A percentile compares a stretch with the other conserved stretches of the same genome.
phyloP scores from a whole-genome alignment of 2,113 vertebrate genomes.

The Sylvilagus bachmani region DNA sequence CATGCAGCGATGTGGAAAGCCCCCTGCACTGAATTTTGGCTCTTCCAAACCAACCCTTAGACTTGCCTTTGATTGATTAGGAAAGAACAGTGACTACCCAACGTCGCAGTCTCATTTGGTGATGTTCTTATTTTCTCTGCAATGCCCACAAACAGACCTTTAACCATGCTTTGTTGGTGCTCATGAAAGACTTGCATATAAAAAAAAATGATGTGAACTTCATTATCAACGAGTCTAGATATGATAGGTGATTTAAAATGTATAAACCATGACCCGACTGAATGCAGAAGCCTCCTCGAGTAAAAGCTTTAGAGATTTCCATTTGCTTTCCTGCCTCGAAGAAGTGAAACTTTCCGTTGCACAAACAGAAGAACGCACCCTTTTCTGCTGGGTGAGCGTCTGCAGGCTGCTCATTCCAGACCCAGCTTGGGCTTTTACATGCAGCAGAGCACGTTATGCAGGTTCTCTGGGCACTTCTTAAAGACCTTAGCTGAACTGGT shows the following conservation, averaged over 20 bases:
- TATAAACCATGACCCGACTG: not conserved
- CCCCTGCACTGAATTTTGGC: not conserved
- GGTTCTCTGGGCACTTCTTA: not conserved
- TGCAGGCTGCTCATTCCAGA: not conserved
- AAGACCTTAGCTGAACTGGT: not conserved
- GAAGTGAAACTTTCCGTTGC: not conserved
- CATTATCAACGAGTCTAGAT: not conserved
- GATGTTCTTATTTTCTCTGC: slow-evolving; percentile 38
- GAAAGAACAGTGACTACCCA: not conserved
- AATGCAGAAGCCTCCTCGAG: not conserved
- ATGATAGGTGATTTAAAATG: slow-evolving; percentile 41
- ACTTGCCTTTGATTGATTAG: not conserved
- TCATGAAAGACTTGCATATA: slow-evolving; percentile 5
- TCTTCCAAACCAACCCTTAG: not conserved
- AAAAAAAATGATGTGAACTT: not conserved
- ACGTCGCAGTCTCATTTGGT: not conserved
- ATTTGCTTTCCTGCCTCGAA: not conserved
- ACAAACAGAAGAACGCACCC: not conserved
- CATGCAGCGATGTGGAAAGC: rapidly evolving
- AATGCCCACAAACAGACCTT: not conserved
- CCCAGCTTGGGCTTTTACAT: not conserved
- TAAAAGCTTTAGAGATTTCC: not conserved
- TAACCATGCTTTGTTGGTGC: not conserved
- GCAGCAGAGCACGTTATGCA: not conserved
- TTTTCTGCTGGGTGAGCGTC: not conserved